Conservation (phyloP, 2,113 vertebrate genomes). For the Probosciger aterrimus region DNA sequence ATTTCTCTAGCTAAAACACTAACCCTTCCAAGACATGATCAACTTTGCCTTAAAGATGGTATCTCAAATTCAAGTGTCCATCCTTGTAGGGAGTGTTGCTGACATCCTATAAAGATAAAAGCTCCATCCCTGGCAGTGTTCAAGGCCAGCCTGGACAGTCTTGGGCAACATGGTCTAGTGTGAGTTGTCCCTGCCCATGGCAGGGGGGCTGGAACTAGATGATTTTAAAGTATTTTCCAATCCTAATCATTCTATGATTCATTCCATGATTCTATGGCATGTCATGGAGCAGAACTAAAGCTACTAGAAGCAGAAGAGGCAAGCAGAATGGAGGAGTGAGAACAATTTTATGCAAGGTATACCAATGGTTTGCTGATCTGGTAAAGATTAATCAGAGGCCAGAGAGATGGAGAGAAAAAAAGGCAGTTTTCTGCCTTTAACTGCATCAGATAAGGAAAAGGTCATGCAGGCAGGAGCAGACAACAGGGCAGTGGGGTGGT, state of each 20-base stretch:
- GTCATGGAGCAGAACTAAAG: neutral
- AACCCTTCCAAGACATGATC: neutral
- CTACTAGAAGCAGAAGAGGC: neutral
- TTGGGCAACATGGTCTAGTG: neutral
- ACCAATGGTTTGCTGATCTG: neutral
- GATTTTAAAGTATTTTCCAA: neutral
- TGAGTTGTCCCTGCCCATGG: neutral
- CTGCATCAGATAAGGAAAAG: neutral
- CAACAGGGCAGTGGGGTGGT: neutral
- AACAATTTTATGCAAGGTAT: neutral
- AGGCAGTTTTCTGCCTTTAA: neutral
- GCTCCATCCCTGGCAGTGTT: neutral
- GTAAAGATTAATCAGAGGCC: constrained; percentile 3
- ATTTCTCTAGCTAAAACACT: neutral
- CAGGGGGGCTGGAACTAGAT: neutral
- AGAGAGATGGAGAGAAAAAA: neutral
- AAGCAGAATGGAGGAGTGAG: neutral
- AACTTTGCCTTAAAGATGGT: neutral
- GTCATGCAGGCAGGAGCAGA: neutral
- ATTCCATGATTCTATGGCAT: neutral
- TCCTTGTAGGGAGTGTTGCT: neutral
- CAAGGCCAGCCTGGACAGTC: neutral
- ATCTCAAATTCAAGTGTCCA: neutral
- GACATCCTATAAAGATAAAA: neutral
- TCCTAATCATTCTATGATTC: neutral